phyloP scores from a whole-genome alignment of 2,797 vertebrate genomes.

The Ctenopoma kingsleyae region DNA sequence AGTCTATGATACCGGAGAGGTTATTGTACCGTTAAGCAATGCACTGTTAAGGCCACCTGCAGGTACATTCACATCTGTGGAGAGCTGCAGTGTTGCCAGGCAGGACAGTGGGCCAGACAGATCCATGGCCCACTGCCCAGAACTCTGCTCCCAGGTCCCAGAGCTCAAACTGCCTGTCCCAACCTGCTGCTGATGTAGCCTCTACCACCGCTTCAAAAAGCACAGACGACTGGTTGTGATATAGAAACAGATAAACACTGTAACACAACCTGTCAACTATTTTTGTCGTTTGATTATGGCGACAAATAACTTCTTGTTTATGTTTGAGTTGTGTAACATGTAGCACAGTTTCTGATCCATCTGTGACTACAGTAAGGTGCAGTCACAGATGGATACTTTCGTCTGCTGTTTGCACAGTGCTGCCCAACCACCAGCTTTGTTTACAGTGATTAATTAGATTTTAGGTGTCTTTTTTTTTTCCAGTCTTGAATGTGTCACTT shows the following conservation, averaged over 20 bases:
- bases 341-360: conserved; percentile 44
- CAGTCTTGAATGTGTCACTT: conserved; percentile 24
- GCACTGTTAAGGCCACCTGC: conserved; percentile 52
- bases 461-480: conserved; percentile 21
- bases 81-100: conserved; percentile 50
- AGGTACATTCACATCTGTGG: conserved; percentile 55
- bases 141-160: conserved; percentile 48
- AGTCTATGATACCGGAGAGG: conserved; percentile 14
- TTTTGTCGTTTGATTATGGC: neutral
- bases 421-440: conserved; percentile 37
- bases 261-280: conserved; percentile 1
- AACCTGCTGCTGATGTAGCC: conserved; percentile 42
- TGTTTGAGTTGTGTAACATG: conserved; percentile 37
- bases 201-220: conserved; percentile 28
- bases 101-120: conserved; percentile 59
- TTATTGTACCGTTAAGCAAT: conserved; percentile 34
- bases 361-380: conserved; percentile 51
- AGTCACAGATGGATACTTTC: conserved; percentile 52
- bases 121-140: conserved; percentile 70
- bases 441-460: conserved; percentile 38
- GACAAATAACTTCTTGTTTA: conserved; percentile 19
- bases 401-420: conserved; percentile 42
- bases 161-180: conserved; percentile 38
- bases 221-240: neutral
- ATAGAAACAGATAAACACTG: neutral